phyloP scores from a whole-genome alignment of 2,888 invertebrate species.

The Alcis repandata region DNA sequence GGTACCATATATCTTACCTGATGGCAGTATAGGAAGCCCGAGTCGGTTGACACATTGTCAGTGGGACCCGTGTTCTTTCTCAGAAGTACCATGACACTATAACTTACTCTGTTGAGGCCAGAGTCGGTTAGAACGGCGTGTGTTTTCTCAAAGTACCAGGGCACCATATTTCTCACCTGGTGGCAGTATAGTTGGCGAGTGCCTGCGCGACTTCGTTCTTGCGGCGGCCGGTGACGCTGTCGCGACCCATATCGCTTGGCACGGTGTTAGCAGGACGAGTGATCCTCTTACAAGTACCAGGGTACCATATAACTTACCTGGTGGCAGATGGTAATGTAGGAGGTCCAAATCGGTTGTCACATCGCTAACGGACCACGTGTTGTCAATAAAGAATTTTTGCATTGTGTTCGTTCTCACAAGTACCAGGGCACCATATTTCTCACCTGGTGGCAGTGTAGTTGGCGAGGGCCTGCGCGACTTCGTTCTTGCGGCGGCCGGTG shows the following conservation, averaged over 20 bases:
- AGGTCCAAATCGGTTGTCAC: too few species aligned
- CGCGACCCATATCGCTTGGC: constrained; percentile 45
- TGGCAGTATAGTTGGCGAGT: constrained; percentile 96
- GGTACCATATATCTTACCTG: too few species aligned
- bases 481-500: constrained; percentile 89
- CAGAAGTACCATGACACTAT: too few species aligned
- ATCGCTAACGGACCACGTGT: too few species aligned
- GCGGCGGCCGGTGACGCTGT: constrained; percentile 81
- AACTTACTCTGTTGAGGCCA: too few species aligned
- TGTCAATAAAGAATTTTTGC: too few species aligned
- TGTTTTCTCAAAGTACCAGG: too few species aligned
- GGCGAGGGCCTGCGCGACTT: constrained; percentile 97
- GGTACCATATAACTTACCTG: constrained; percentile 58
- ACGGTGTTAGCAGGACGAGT: too few species aligned
- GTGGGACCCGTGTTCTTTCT: not conserved
- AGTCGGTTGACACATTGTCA: not conserved
- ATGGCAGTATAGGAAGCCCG: not conserved
- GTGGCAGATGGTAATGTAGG: too few species aligned
- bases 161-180: constrained; percentile 70
- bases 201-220: constrained; percentile 98
- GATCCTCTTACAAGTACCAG: constrained; percentile 43
- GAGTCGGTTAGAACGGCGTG: too few species aligned
- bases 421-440: constrained; percentile 17
- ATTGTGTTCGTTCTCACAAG: constrained; percentile 11
- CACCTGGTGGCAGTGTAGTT: constrained; percentile 94